Percentiles rank a stretch among this genome's conserved stretches.
Conservation (phyloP, 2,888 invertebrate genomes). For the Apamea crenata region DNA sequence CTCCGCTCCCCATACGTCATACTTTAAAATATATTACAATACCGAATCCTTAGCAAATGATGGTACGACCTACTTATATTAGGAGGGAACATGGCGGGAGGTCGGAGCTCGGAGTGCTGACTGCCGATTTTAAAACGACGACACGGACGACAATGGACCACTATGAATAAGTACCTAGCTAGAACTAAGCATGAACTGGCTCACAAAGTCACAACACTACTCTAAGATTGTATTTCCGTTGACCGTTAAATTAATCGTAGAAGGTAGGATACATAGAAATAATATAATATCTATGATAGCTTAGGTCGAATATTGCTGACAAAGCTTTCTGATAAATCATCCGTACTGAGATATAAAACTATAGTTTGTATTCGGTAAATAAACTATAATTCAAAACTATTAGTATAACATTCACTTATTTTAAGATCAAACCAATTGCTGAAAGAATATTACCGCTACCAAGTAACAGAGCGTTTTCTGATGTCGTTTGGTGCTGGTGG, state of each 20-base stretch:
- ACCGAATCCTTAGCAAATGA: constrained; percentile 32
- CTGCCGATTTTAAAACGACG: background rate
- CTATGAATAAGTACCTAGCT: background rate
- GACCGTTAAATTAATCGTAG: constrained; percentile 18
- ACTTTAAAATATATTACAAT: constrained; percentile 51
- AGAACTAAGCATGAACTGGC: constrained; percentile 1
- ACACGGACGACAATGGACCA: background rate
- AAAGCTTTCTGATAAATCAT: constrained; percentile 16
- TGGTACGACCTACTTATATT: constrained; percentile 50
- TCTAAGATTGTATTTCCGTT: constrained; percentile 45
- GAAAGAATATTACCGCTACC: constrained; percentile 54
- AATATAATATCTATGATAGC: background rate
- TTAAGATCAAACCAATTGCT: constrained; percentile 1
- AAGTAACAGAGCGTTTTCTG: constrained; percentile 58
- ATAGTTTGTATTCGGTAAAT: background rate
- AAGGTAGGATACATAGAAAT: background rate
- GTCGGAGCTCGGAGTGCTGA: constrained; percentile 30
- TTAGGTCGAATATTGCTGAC: constrained; percentile 25
- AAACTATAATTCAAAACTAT: background rate
- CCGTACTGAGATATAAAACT: background rate
- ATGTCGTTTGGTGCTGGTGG: constrained; percentile 49
- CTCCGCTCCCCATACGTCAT: constrained; percentile 5
- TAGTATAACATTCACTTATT: background rate
- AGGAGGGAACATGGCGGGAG: constrained; percentile 55
- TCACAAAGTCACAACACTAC: too few species aligned